Evolutionary conservation across 2,113 vertebrate species (phyloP).

Genomic region (Pterocles burchelli): DNA sequence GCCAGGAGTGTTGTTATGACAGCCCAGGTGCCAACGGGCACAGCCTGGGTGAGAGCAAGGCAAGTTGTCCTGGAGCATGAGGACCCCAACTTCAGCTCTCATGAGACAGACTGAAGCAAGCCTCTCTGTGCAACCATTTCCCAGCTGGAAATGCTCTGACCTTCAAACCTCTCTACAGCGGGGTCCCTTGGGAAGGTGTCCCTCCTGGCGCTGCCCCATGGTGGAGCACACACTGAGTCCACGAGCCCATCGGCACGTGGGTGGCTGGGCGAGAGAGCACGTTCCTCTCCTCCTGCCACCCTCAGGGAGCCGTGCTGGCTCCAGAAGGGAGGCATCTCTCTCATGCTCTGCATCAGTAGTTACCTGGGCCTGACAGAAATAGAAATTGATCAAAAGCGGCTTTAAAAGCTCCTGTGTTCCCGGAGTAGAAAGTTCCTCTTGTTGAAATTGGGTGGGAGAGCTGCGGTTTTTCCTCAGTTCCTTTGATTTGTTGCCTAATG

Average conservation of each 20-base stretch:
- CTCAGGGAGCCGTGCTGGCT: neutral
- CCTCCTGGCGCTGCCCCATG: neutral
- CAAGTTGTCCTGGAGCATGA: neutral
- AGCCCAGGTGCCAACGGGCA: neutral
- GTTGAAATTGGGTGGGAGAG: slow-evolving; percentile 65
- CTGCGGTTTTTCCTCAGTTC: slow-evolving; percentile 70
- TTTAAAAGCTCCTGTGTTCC: slow-evolving; percentile 8
- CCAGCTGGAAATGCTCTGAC: neutral
- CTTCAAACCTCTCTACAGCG: neutral
- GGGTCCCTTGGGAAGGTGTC: accelerated
- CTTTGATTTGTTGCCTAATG: slow-evolving; percentile 80
- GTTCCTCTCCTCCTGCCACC: neutral
- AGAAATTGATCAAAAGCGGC: slow-evolving; percentile 58
- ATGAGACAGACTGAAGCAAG: neutral
- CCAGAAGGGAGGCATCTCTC: neutral
- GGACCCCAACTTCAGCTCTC: neutral
- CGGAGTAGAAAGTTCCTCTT: slow-evolving; percentile 28
- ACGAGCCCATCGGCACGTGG: accelerated
- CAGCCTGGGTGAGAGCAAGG: neutral
- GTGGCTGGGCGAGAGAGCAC: accelerated
- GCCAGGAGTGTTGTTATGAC: neutral
- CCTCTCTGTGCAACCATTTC: accelerated
- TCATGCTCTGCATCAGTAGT: neutral
- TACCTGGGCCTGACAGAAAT: slow-evolving; percentile 30
- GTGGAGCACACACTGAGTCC: accelerated